A percentile compares a stretch with the other conserved stretches of the same genome.
Conservation (phyloP, 2,888 invertebrate species). For the Gryllus longicercus region DNA sequence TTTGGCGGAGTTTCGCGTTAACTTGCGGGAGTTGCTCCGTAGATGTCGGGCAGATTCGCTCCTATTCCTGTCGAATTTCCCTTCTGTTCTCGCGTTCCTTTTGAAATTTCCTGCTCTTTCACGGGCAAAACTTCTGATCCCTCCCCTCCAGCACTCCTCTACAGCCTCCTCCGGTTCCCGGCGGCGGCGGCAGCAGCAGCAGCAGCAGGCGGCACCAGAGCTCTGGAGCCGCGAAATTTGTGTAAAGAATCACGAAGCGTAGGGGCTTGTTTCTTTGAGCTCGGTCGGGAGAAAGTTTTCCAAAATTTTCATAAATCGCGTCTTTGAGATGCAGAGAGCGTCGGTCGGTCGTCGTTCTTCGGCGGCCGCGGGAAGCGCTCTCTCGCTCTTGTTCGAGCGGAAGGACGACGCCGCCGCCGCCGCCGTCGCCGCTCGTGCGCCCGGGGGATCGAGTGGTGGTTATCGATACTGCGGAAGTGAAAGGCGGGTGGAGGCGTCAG, state of each 20-base stretch:
- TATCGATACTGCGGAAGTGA: too few species aligned
- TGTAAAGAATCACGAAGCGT: conserved; percentile 17
- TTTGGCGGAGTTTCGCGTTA: not conserved
- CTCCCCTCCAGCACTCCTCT: not conserved
- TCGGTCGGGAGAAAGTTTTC: not conserved
- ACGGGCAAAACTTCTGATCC: not conserved
- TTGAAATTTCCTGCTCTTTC: not conserved
- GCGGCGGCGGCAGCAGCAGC: too few species aligned
- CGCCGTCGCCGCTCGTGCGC: too few species aligned
- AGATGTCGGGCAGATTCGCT: not conserved
- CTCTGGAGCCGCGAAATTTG: not conserved
- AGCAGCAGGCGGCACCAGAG: too few species aligned
- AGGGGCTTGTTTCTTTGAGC: not conserved
- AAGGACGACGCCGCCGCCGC: too few species aligned
- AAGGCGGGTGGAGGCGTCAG: too few species aligned
- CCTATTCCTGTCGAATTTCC: not conserved
- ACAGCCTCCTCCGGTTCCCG: not conserved
- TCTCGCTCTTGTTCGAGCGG: too few species aligned
- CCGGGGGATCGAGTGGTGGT: too few species aligned
- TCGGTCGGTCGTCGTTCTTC: too few species aligned
- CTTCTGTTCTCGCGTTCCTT: too few species aligned
- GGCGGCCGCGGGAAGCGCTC: too few species aligned
- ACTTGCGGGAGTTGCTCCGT: not conserved
- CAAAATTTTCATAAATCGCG: not conserved
- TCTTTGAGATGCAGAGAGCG: too few species aligned